These are phyloP conservation scores for Philereme transversata DNA, from an alignment of 2,888 invertebrate genomes.

Conservation along the genomic window DNA sequence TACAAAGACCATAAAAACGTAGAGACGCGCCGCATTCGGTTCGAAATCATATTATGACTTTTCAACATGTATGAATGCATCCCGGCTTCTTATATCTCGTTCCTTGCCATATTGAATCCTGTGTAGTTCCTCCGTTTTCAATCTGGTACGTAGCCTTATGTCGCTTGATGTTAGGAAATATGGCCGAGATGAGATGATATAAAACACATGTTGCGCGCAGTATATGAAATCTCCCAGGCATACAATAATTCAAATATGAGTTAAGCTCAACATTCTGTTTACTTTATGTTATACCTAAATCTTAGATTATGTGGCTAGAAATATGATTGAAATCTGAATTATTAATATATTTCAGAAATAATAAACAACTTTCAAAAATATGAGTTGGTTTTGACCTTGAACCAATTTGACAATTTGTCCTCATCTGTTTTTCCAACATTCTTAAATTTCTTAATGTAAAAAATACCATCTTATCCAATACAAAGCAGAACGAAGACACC, in stretches of 20 bases:
- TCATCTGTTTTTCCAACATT: constrained; percentile 6
- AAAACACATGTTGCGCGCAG: constrained; percentile 73
- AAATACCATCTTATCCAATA: constrained; percentile 3
- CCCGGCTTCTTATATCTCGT: constrained; percentile 65
- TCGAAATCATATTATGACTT: constrained; percentile 76
- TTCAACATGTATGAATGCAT: constrained; percentile 76
- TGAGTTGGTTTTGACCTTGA: not conserved
- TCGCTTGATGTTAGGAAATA: constrained; percentile 67
- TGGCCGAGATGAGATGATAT: constrained; percentile 66
- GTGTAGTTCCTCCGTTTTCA: constrained; percentile 71
- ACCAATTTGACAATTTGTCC: constrained; percentile 6
- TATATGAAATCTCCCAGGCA: constrained; percentile 59
- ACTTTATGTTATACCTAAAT: constrained; percentile 36
- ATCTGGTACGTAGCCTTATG: constrained; percentile 59
- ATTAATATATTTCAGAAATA: too few species aligned
- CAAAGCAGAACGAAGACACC: constrained; percentile 28
- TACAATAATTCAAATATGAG: constrained; percentile 75
- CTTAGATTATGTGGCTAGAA: not conserved
- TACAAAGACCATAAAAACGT: constrained; percentile 65
- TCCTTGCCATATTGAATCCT: constrained; percentile 74
- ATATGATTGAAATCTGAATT: too few species aligned
- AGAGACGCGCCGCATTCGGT: constrained; percentile 68
- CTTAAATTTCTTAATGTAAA: constrained; percentile 5
- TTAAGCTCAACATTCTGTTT: constrained; percentile 61
- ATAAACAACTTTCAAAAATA: too few species aligned